A percentile compares a stretch with the other conserved stretches of the same genome.
Evolutionary conservation across 2,113 vertebrate genomes (phyloP).

Genomic region (Coreoperca whiteheadi): DNA sequence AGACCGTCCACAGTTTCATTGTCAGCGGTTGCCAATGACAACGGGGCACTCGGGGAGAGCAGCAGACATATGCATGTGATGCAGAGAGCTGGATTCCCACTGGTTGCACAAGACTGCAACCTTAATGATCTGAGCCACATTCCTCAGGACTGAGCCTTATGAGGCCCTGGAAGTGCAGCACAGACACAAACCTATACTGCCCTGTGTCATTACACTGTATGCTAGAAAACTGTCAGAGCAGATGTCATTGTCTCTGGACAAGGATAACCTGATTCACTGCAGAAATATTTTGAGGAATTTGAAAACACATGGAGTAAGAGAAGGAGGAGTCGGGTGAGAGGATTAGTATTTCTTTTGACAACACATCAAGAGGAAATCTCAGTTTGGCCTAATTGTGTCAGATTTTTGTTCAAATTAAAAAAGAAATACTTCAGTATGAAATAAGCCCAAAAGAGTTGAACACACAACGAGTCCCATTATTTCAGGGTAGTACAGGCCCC

Average conservation of each 20-base stretch:
- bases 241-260: slow-evolving; percentile 16
- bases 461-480: slow-evolving; percentile 1
- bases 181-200: slow-evolving; percentile 6
- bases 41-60: slow-evolving; percentile 54
- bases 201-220: slow-evolving; percentile 2
- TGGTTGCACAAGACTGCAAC: slow-evolving; percentile 56
- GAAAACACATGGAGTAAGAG: slow-evolving; percentile 18
- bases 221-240: slow-evolving; percentile 17
- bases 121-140: slow-evolving; percentile 76
- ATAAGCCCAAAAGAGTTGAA: slow-evolving; percentile 15
- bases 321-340: background rate
- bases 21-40: slow-evolving; percentile 70
- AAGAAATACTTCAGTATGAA: slow-evolving; percentile 2
- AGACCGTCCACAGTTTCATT: slow-evolving; percentile 68
- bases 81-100: slow-evolving; percentile 54
- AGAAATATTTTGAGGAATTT: slow-evolving; percentile 17
- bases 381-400: slow-evolving; percentile 66
- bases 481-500: slow-evolving; percentile 11
- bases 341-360: slow-evolving; percentile 44
- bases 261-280: slow-evolving; percentile 3
- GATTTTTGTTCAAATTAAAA: slow-evolving; percentile 32
- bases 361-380: slow-evolving; percentile 42
- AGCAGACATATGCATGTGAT: slow-evolving; percentile 73
- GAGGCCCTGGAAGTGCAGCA: slow-evolving; percentile 44
- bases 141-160: slow-evolving; percentile 62